Base-by-base conservation (phyloP, 2,888 invertebrate genomes). In the Exocentrus adspersus region DNA sequence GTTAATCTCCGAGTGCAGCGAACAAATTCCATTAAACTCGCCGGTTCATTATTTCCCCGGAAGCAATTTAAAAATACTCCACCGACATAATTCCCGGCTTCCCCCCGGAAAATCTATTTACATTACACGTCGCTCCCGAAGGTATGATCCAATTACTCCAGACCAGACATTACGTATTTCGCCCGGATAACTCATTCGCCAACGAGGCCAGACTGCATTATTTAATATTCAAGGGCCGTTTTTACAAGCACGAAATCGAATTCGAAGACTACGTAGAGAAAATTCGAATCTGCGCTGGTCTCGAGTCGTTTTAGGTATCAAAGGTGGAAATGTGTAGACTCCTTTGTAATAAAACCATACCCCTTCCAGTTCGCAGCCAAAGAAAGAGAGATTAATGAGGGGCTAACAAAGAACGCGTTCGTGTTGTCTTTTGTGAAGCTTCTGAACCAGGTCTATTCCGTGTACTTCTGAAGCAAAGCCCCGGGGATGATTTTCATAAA, bases 211-310 rank as follows among this genome's bases (percentile, higher is more conserved):
- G 43, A 45, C 54, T 42, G 17, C 17, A 30, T 54, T 28, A 43
- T 54, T 68, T 68, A 68, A 68, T 68, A 68, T 68, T 68, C 68
- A 37, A 24, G 45, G 21, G 21, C 37, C 62, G 67, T 59, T 64
- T 43, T 67, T 64, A 50, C 53, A 28, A 50, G 57, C 61, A 54
- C 61, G 57, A 67, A 67, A 67, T 67, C 64, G 46, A 65, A 67
- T 67, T 62, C 62, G 43, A 19, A 50, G 46, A 46, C 62, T 52
- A 60, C 60, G 67, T 67, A 62, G 59, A 60, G 67, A 62, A 43
- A 54, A 54, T 54, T 43, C 54, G 12, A 28, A 41, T 7, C 53
- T 21, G 53, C 20, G 30, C 2, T 30, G n/a, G n/a, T n/a, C n/a
- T n/a, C n/a, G n/a, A n/a, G n/a, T n/a, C n/a, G n/a, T n/a, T n/a